Conservation (phyloP, 1,140 invertebrate genomes). For the Zaprionus tsacasi region DNA sequence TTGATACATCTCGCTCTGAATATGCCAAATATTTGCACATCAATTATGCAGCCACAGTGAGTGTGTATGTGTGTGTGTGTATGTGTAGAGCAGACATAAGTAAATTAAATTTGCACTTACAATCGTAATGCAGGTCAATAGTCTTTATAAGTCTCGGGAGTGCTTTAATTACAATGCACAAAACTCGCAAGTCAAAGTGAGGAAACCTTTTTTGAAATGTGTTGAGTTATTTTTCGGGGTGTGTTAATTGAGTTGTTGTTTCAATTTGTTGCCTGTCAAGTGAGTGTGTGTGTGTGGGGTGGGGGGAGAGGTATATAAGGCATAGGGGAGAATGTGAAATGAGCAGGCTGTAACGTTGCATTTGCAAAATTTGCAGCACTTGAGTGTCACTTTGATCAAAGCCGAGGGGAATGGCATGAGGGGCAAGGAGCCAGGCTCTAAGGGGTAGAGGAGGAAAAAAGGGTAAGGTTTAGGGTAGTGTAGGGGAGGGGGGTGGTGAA, state of each 20-base stretch:
- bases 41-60: slow-evolving; percentile 12
- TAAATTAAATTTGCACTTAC: slow-evolving; percentile 26
- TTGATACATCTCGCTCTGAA: not conserved
- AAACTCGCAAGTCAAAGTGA: not conserved
- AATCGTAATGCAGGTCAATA: slow-evolving; percentile 11
- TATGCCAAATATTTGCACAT: slow-evolving; percentile 38
- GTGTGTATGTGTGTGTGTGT: not conserved
- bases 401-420: not conserved
- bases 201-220: slow-evolving; percentile 1
- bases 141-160: slow-evolving; percentile 18
- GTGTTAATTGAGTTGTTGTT: slow-evolving; percentile 63
- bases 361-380: slow-evolving; percentile 50
- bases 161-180: slow-evolving; percentile 19
- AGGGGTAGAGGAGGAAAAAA: too few species aligned
- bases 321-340: slow-evolving; percentile 7
- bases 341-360: slow-evolving; percentile 28
- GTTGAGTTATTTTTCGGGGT: slow-evolving; percentile 23
- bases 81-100: not conserved
- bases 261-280: slow-evolving; percentile 39
- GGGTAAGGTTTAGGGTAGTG: too few species aligned
- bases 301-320: not conserved
- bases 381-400: slow-evolving; percentile 59
- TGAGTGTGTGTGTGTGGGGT: not conserved
- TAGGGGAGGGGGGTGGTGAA: not conserved
- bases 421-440: not conserved